Base-by-base conservation (phyloP, 2,888 invertebrate genomes). In the Peribatodes rhomboidaria region DNA sequence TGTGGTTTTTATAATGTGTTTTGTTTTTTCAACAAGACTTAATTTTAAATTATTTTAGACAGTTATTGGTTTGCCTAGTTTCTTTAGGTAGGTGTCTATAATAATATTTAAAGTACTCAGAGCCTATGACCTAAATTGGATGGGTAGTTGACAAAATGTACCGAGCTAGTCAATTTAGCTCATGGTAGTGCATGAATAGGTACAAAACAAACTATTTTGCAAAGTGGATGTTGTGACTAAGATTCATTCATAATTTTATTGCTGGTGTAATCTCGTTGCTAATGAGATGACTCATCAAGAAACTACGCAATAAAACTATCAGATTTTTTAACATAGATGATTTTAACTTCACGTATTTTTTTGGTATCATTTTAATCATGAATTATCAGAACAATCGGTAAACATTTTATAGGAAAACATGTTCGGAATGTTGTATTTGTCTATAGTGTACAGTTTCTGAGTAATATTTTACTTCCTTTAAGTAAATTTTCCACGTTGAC, bases 401-500 rank as follows among this genome's bases (percentile, higher is more conserved):
- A 46, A 22, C 20, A 20, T 33, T 35, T 18, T 0, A 20, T 37
- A 13, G 11, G 13, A 33, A 50, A 16, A 39, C 27, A n/a, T 35
- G 16, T 18, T 35, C 11, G 13, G 18, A 33, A 54, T 27, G 42
- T 42, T 44, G 6, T 58, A 37, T 55, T 55, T 61, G 49, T 62
- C 49, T 46, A 18, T 20, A 10, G 42, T 31, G 16, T 44, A 44
- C 27, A 6, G 2, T 44, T 44, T 20, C 46, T 44, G 33, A 53
- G 35, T 50, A 3, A 53, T 53, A 47, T 63, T 63, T 54, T 52
- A 37, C 41, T 62, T 62, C 56, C 44, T 66, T 31, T 10, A 33
- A 65, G 71, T 81, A 84, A 85, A 84, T 86, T 87, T 88, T 85
- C 86, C 86, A 79, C 73, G 69, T 69, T 72, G 82, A 81, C 89